Conservation (phyloP, 35 echinoderm and acorn worm species). For the Hemicentrotus pulcherrimus region DNA sequence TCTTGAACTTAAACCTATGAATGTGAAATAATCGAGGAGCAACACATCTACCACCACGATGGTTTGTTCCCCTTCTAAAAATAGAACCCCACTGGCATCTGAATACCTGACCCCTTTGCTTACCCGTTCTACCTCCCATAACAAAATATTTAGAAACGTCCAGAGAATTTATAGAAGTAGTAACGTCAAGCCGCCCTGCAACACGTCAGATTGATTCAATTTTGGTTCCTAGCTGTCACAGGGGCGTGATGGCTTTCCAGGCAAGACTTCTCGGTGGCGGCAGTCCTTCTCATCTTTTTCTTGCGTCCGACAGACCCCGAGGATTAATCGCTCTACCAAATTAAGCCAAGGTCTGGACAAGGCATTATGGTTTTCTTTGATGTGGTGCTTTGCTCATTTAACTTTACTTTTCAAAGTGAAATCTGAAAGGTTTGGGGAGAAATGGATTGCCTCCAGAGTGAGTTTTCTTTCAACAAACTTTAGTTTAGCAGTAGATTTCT, state of each 20-base stretch:
- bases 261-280: not conserved
- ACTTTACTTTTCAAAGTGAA: not conserved
- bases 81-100: not conserved
- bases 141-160: not conserved
- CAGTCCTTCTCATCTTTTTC: not conserved
- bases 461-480: not conserved
- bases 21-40: not conserved
- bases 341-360: not conserved
- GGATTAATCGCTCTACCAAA: constrained; percentile 2
- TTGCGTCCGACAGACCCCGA: not conserved
- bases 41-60: not conserved
- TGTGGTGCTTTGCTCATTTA: not conserved
- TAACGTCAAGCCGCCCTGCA: not conserved
- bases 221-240: not conserved
- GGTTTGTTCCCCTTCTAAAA: not conserved
- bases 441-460: not conserved
- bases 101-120: not conserved
- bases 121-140: not conserved
- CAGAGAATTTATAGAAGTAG: not conserved
- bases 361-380: not conserved
- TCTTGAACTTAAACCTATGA: not conserved
- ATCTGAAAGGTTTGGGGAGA: not conserved
- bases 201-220: not conserved
- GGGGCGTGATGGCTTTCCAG: not conserved
- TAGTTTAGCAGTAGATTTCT: not conserved